A percentile compares a stretch with the other conserved stretches of the same genome.
Conservation (phyloP, 2,888 invertebrate species). For the Drosophila testacea region DNA sequence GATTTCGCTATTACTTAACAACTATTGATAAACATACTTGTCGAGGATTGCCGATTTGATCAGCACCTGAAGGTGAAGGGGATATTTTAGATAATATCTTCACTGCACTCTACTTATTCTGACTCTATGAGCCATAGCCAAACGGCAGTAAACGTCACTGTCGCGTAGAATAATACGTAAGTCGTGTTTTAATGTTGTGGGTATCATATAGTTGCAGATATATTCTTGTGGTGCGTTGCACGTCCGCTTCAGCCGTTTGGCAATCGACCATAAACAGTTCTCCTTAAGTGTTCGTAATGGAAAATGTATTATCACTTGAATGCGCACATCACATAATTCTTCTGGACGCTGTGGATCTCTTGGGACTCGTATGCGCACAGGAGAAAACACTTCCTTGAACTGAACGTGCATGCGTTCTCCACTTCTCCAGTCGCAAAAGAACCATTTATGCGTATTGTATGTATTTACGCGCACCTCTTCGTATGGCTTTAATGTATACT, state of each 20-base stretch:
- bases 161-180: slow-evolving; percentile 54
- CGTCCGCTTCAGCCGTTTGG: slow-evolving; percentile 49
- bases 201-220: slow-evolving; percentile 57
- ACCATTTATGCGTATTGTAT: slow-evolving; percentile 93
- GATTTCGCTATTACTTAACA: slow-evolving; percentile 18
- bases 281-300: slow-evolving; percentile 81
- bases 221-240: slow-evolving; percentile 28
- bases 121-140: slow-evolving; percentile 33
- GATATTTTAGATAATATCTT: background rate
- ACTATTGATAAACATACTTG: slow-evolving; percentile 15
- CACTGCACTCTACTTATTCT: slow-evolving; percentile 29
- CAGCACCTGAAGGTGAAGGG: background rate
- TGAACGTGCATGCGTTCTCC: slow-evolving; percentile 88
- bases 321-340: slow-evolving; percentile 63
- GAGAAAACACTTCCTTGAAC: slow-evolving; percentile 86
- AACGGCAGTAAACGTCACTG: slow-evolving; percentile 57
- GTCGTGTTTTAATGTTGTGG: slow-evolving; percentile 72
- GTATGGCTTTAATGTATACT: slow-evolving; percentile 87
- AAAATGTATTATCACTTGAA: slow-evolving; percentile 74
- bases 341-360: slow-evolving; percentile 68
- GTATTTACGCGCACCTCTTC: slow-evolving; percentile 87
- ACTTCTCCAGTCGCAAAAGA: slow-evolving; percentile 90
- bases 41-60: slow-evolving; percentile 10
- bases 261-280: slow-evolving; percentile 77
- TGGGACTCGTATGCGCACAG: slow-evolving; percentile 79